Evolutionary conservation across 2,888 invertebrate species (phyloP).

Genomic region (Scelioninae gen. 1): DNA sequence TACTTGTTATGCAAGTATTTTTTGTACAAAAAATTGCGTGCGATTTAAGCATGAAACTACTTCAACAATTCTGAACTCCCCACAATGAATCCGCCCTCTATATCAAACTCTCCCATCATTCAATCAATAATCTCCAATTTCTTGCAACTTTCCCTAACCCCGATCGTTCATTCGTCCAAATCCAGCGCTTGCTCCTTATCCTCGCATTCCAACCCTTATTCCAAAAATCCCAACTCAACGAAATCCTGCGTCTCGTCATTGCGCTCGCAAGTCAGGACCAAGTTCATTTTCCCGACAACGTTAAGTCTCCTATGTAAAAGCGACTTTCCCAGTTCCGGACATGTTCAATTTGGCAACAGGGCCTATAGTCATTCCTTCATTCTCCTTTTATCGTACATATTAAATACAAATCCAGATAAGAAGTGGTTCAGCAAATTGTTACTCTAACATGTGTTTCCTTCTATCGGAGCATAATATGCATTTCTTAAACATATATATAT

Average conservation of each 20-base stretch:
- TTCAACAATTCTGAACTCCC: constrained; percentile 51
- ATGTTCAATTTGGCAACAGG: constrained; percentile 35
- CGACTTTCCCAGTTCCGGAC: constrained; percentile 38
- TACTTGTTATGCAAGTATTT: constrained; percentile 5
- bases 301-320: constrained; percentile 54
- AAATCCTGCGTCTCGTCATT: constrained; percentile 51
- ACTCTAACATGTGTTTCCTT: no score
- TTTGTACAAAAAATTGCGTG: no score
- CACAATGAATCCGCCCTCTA: constrained; percentile 62
- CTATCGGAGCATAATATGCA: no score
- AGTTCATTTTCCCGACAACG: constrained; percentile 53
- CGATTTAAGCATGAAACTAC: no score
- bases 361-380: neutral
- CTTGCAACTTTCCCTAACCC: constrained; percentile 66
- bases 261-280: constrained; percentile 38
- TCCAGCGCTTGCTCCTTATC: constrained; percentile 61
- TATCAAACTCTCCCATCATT: constrained; percentile 67
- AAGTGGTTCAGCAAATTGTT: constrained; percentile 28
- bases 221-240: constrained; percentile 62
- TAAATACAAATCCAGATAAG: constrained; percentile 34
- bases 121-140: constrained; percentile 69
- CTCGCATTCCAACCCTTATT: constrained; percentile 58
- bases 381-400: constrained; percentile 30
- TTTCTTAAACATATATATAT: no score
- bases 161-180: constrained; percentile 60